Evolutionary conservation across 2,888 invertebrate genomes (phyloP).

Genomic region (Sarcophaga rosellei): DNA sequence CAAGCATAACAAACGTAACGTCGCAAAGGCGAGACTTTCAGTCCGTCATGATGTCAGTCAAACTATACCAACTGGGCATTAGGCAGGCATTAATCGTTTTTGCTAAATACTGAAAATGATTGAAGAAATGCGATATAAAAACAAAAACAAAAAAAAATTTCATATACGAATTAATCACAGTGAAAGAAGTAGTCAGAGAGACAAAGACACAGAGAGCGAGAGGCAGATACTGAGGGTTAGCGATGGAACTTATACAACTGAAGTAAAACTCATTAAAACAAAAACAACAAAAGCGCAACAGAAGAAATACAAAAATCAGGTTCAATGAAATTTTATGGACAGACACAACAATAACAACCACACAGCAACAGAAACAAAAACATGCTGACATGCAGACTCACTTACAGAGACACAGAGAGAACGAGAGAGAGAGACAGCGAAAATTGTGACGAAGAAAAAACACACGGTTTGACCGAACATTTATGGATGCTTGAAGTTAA

Average conservation of each 20-base stretch:
- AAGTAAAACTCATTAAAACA: constrained; percentile 50
- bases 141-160: background rate
- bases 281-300: constrained; percentile 24
- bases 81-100: constrained; percentile 66
- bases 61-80: constrained; percentile 57
- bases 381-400: background rate
- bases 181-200: constrained; percentile 12
- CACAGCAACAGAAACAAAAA: constrained; percentile 13
- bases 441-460: too few species aligned
- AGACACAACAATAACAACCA: constrained; percentile 28
- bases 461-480: too few species aligned
- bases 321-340: constrained; percentile 64
- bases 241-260: constrained; percentile 29
- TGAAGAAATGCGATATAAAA: constrained; percentile 62
- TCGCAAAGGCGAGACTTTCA: background rate
- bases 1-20: too few species aligned
- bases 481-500: too few species aligned
- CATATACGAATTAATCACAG: constrained; percentile 44
- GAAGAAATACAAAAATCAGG: constrained; percentile 57
- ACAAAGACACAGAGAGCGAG: background rate
- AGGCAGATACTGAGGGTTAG: too few species aligned
- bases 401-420: background rate
- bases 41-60: constrained; percentile 13
- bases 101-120: constrained; percentile 65
- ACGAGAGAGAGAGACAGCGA: too few species aligned